Conservation (phyloP, 2,888 invertebrate genomes). For the Lasioglossum morio region DNA sequence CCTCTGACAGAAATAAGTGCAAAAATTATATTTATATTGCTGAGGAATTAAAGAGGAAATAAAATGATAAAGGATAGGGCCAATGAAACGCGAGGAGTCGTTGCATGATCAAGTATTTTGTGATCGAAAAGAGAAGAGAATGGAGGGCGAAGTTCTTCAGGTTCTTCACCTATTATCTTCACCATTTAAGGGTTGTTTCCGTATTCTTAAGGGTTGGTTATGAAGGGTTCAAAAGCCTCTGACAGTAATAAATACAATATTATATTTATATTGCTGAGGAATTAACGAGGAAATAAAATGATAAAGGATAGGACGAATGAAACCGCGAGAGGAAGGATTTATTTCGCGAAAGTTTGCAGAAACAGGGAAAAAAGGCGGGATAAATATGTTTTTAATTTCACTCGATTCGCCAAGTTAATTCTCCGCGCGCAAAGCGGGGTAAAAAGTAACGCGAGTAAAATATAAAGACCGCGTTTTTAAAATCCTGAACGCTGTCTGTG, state of each 20-base stretch:
- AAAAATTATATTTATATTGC: too few relatives aligned
- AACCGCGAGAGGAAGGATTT: background rate
- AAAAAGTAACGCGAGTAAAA: constrained; percentile 35
- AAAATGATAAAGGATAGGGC: too few relatives aligned
- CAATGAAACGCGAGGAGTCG: too few relatives aligned
- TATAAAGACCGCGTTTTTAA: constrained; percentile 42
- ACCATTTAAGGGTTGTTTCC: background rate
- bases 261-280: too few relatives aligned
- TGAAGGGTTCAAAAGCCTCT: background rate
- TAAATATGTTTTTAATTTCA: constrained; percentile 7
- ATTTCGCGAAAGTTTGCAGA: background rate
- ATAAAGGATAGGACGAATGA: background rate
- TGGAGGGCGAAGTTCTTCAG: too few relatives aligned
- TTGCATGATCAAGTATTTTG: too few relatives aligned
- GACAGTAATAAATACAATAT: background rate
- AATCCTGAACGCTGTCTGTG: constrained; percentile 12
- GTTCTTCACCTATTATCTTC: too few relatives aligned
- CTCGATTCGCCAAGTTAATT: constrained; percentile 1
- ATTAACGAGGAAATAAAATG: background rate
- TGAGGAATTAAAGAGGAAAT: background rate
- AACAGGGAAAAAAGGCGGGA: background rate
- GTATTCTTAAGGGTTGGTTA: background rate
- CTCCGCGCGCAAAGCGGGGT: background rate
- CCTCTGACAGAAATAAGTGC: background rate
- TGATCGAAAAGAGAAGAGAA: too few relatives aligned